These are phyloP conservation scores for Lithobates pipiens DNA, from an alignment of 2,797 vertebrate species.

Conservation along the genomic window DNA sequence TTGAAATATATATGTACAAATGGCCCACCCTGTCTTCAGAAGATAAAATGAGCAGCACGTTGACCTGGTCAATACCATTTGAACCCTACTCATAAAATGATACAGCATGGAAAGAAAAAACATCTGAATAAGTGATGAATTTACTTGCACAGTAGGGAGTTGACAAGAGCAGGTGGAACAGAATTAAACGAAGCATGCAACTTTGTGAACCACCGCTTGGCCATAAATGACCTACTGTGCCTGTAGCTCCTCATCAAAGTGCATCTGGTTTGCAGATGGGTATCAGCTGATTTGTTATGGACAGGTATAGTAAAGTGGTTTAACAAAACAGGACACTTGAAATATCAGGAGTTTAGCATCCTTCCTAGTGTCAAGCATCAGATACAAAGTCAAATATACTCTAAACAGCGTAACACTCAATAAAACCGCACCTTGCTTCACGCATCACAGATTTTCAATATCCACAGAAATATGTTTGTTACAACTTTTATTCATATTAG, in stretches of 20 bases:
- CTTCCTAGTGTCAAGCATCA: background rate
- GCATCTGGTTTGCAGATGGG: constrained; percentile 11
- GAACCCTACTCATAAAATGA: background rate
- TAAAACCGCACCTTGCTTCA: background rate
- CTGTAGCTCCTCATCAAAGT: background rate
- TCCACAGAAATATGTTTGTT: background rate
- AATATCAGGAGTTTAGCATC: background rate
- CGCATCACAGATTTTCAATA: background rate
- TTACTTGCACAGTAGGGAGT: background rate
- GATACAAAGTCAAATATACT: background rate
- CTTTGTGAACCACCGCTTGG: background rate
- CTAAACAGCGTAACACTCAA: background rate
- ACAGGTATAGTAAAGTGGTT: background rate
- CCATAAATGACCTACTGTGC: constrained; percentile 20
- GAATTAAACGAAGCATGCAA: constrained; percentile 31
- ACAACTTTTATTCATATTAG: background rate
- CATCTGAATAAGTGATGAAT: constrained; percentile 5
- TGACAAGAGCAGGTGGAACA: constrained; percentile 12
- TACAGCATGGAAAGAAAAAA: background rate
- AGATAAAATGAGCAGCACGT: background rate
- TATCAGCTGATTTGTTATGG: constrained; percentile 19
- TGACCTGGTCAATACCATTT: background rate
- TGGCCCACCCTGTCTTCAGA: background rate
- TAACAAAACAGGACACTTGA: background rate
- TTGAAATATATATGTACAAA: background rate